Conservation (phyloP, 2,888 invertebrate species). For the Lordiphosa fenestrarum region DNA sequence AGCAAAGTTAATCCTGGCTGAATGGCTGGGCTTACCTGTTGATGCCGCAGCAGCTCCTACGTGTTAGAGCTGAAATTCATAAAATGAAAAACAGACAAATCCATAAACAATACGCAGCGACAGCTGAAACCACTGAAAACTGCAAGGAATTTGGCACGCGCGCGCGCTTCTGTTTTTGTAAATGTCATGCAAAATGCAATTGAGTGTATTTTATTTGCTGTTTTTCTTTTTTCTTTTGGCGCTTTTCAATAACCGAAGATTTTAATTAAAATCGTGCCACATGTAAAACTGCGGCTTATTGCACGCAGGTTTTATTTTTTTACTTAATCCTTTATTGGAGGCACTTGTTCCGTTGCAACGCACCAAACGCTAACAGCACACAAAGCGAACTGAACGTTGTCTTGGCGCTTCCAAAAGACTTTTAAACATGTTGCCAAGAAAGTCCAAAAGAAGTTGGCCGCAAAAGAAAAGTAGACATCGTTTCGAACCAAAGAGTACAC, state of each 20-base stretch:
- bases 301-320: slow-evolving; percentile 25
- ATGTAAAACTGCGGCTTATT: slow-evolving; percentile 20
- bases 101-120: slow-evolving; percentile 52
- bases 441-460: slow-evolving; percentile 65
- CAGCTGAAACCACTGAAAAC: slow-evolving; percentile 17
- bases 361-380: slow-evolving; percentile 71
- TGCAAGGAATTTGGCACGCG: slow-evolving; percentile 19
- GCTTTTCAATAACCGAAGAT: slow-evolving; percentile 26
- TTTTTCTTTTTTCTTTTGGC: slow-evolving; percentile 6
- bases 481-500: slow-evolving; percentile 39
- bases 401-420: slow-evolving; percentile 70
- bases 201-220: slow-evolving; percentile 3
- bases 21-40: slow-evolving; percentile 69
- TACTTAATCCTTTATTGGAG: slow-evolving; percentile 9
- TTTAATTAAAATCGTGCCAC: slow-evolving; percentile 32
- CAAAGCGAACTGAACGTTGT: slow-evolving; percentile 64
- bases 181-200: slow-evolving; percentile 6
- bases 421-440: slow-evolving; percentile 73
- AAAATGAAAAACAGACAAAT: slow-evolving; percentile 44
- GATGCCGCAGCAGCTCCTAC: slow-evolving; percentile 43
- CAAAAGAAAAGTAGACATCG: slow-evolving; percentile 60
- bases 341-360: slow-evolving; percentile 58
- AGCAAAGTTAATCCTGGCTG: slow-evolving; percentile 67
- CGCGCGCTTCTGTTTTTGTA: slow-evolving; percentile 1
- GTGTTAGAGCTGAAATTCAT: slow-evolving; percentile 57